Conservation (phyloP, 2,888 invertebrate species). For the Pemphredon lugubris region DNA sequence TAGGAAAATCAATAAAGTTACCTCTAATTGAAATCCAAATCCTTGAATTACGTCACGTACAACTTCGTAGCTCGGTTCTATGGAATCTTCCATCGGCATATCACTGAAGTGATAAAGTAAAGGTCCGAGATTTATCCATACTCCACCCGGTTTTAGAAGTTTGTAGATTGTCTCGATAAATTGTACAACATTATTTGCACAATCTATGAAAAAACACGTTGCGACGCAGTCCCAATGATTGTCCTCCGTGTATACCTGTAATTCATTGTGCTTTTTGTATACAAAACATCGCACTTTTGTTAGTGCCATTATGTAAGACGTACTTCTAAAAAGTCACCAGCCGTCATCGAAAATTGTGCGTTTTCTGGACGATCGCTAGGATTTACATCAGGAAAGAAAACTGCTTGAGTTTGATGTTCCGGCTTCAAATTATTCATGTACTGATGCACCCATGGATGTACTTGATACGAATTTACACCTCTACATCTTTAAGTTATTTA, state of each 20-base stretch:
- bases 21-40: constrained; percentile 86
- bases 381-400: constrained; percentile 94
- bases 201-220: constrained; percentile 99
- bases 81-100: constrained; percentile 91
- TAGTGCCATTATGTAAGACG: not conserved
- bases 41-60: constrained; percentile 89
- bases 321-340: constrained; percentile 98
- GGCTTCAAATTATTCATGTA: constrained; percentile 93
- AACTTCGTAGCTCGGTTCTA: constrained; percentile 96
- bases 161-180: constrained; percentile 96
- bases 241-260: constrained; percentile 85
- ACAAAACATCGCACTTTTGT: not conserved
- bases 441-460: constrained; percentile 98
- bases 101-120: constrained; percentile 95
- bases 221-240: constrained; percentile 95
- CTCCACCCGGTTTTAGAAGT: constrained; percentile 94
- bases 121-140: constrained; percentile 96
- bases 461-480: constrained; percentile 87
- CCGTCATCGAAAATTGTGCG: constrained; percentile 94
- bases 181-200: constrained; percentile 96
- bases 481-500: constrained; percentile 81
- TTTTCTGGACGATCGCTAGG: constrained; percentile 86
- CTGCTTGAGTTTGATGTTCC: constrained; percentile 90
- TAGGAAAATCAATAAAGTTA: too few species aligned
- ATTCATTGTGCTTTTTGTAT: constrained; percentile 8